These are phyloP conservation scores for Caenorhabditis plicata DNA, from an alignment of 2,888 invertebrate genomes.

Conservation along the genomic window DNA sequence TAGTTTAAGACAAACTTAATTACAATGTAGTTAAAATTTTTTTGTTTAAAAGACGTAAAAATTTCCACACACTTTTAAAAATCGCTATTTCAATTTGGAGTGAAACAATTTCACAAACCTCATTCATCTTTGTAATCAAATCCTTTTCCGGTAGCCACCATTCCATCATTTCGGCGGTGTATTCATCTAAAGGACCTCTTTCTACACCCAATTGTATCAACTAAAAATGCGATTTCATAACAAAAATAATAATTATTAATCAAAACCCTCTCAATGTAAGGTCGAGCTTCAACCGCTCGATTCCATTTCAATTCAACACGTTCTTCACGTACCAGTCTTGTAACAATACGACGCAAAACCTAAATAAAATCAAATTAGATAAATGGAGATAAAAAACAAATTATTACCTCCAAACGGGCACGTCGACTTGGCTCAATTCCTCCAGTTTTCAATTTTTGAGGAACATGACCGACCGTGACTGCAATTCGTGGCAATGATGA, in stretches of 20 bases:
- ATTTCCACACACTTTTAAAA: too few relatives aligned
- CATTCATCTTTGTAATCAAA: conserved; percentile 45
- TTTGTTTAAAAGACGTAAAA: too few relatives aligned
- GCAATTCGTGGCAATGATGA: conserved; percentile 55
- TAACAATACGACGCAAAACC: conserved; percentile 58
- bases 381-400: too few relatives aligned
- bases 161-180: conserved; percentile 61
- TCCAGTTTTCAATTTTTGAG: conserved; percentile 58
- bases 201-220: conserved; percentile 60
- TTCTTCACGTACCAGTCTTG: conserved; percentile 60
- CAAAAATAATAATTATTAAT: background rate
- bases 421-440: conserved; percentile 44
- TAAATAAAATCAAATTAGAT: too few relatives aligned
- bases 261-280: conserved; percentile 61
- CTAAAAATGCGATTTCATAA: conserved; percentile 33
- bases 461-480: conserved; percentile 59
- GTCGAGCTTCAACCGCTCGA: conserved; percentile 62
- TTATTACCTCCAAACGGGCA: conserved; percentile 44
- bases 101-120: conserved; percentile 28
- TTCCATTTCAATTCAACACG: conserved; percentile 60
- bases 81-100: too few relatives aligned
- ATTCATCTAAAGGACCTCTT: conserved; percentile 54
- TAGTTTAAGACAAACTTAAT: too few relatives aligned
- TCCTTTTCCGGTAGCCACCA: conserved; percentile 63
- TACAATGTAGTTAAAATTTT: too few relatives aligned